phyloP scores from a whole-genome alignment of 2,888 invertebrate genomes.

The Aphelenchoides bicaudatus region DNA sequence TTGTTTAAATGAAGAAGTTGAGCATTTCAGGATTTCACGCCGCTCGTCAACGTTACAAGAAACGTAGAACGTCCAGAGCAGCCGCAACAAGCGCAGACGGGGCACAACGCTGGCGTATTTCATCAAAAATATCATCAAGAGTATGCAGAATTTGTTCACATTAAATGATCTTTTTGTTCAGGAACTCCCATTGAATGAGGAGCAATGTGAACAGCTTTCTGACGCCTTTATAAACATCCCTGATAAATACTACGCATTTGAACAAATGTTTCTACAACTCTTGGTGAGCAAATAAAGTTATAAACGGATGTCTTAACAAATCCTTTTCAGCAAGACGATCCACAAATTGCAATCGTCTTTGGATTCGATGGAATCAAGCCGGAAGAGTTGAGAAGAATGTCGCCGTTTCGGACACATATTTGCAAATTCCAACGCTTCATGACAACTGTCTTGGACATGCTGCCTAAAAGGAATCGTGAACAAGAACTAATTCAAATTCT shows the following conservation, averaged over 20 bases:
- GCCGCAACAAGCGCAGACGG: slow-evolving; percentile 14
- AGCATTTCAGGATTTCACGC: slow-evolving; percentile 25
- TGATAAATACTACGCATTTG: slow-evolving; percentile 52
- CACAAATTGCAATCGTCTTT: slow-evolving; percentile 50
- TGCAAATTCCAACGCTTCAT: slow-evolving; percentile 54
- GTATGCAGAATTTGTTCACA: too few relatives aligned
- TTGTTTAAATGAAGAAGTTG: too few relatives aligned
- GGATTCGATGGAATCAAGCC: slow-evolving; percentile 42
- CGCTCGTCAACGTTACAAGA: slow-evolving; percentile 24
- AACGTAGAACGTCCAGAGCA: slow-evolving; percentile 20
- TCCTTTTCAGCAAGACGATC: slow-evolving; percentile 44
- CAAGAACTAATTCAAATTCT: slow-evolving; percentile 41
- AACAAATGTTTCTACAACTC: slow-evolving; percentile 51
- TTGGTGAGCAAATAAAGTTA: slow-evolving; percentile 28
- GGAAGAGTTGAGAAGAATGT: slow-evolving; percentile 40
- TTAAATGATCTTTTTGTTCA: too few relatives aligned
- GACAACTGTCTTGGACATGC: slow-evolving; percentile 49
- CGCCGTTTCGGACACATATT: slow-evolving; percentile 47
- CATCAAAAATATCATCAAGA: slow-evolving; percentile 42
- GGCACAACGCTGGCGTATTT: slow-evolving; percentile 26
- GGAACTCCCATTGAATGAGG: slow-evolving; percentile 45
- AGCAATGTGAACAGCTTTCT: slow-evolving; percentile 46
- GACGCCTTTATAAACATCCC: slow-evolving; percentile 46
- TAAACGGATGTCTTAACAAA: neutral
- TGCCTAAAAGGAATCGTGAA: slow-evolving; percentile 43